Conservation (phyloP, 2,797 vertebrate genomes). For the Lophius americanus region DNA sequence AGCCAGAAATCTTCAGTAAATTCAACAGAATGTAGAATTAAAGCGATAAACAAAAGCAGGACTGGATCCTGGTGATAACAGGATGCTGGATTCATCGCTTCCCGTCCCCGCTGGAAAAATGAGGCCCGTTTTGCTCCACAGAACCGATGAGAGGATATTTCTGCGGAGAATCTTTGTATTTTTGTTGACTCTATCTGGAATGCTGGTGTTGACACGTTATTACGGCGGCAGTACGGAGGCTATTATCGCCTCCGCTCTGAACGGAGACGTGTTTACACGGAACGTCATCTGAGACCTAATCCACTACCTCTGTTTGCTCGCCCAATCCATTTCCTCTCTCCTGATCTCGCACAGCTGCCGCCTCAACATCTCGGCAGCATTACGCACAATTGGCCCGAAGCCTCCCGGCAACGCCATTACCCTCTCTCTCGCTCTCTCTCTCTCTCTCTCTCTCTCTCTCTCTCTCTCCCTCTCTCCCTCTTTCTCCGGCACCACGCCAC, state of each 20-base stretch:
- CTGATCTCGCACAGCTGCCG: slow-evolving; percentile 59
- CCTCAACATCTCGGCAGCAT: slow-evolving; percentile 30
- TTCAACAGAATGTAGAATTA: no score
- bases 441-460: slow-evolving; percentile 38
- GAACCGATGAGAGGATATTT: slow-evolving; percentile 1
- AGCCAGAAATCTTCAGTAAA: no score
- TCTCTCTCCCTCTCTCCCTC: no score
- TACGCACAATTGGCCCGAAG: slow-evolving; percentile 29
- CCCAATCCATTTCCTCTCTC: slow-evolving; percentile 32
- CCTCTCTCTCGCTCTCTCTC: slow-evolving; percentile 41
- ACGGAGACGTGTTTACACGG: slow-evolving; percentile 18
- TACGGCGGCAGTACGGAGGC: not conserved
- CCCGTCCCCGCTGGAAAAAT: slow-evolving; percentile 9
- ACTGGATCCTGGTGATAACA: slow-evolving; percentile 8
- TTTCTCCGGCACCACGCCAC: slow-evolving; percentile 45
- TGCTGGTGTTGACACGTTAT: slow-evolving; percentile 2
- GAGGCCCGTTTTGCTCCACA: slow-evolving; percentile 14
- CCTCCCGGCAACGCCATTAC: slow-evolving; percentile 50
- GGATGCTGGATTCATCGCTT: slow-evolving; percentile 25
- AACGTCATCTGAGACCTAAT: slow-evolving; percentile 44
- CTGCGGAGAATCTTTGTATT: not conserved
- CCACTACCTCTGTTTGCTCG: slow-evolving; percentile 43
- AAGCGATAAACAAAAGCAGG: no score
- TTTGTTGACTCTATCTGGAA: slow-evolving; percentile 13
- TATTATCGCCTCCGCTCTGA: slow-evolving; percentile 9